Conservation (phyloP, 2,797 vertebrate genomes). For the Mus minutoides region DNA sequence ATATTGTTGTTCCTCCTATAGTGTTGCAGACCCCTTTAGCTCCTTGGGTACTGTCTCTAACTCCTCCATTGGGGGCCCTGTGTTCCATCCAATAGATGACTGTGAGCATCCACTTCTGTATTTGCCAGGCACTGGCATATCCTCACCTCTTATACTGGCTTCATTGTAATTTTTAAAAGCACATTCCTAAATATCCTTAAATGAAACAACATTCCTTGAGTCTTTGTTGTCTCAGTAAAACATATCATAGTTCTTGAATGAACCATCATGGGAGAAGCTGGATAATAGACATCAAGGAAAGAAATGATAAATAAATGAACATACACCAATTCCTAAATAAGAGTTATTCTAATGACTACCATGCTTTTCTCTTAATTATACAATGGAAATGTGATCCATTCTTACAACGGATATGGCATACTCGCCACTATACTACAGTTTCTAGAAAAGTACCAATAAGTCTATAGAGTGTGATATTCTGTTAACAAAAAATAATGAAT, state of each 20-base stretch:
- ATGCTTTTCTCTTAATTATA: conserved; percentile 4
- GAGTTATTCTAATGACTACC: not conserved
- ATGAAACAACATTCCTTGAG: not conserved
- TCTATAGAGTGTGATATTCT: not conserved
- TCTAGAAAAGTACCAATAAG: not conserved
- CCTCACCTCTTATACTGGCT: not conserved
- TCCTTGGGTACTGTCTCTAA: too few relatives aligned
- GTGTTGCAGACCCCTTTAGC: too few relatives aligned
- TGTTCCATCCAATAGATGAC: too few relatives aligned
- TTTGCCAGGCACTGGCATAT: too few relatives aligned
- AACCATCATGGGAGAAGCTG: not conserved
- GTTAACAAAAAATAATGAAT: not conserved
- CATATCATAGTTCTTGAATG: not conserved
- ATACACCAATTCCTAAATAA: not conserved
- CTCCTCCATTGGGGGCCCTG: too few relatives aligned
- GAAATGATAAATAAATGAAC: not conserved
- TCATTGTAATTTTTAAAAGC: not conserved
- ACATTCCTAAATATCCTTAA: not conserved
- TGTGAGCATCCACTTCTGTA: too few relatives aligned
- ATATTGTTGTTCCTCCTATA: too few relatives aligned
- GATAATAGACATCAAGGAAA: not conserved
- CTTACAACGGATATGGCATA: not conserved
- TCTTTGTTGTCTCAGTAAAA: not conserved
- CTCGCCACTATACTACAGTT: not conserved
- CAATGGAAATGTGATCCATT: conserved; percentile 3